Conservation (phyloP, 2,113 vertebrate species). For the Coptodon rendalli region DNA sequence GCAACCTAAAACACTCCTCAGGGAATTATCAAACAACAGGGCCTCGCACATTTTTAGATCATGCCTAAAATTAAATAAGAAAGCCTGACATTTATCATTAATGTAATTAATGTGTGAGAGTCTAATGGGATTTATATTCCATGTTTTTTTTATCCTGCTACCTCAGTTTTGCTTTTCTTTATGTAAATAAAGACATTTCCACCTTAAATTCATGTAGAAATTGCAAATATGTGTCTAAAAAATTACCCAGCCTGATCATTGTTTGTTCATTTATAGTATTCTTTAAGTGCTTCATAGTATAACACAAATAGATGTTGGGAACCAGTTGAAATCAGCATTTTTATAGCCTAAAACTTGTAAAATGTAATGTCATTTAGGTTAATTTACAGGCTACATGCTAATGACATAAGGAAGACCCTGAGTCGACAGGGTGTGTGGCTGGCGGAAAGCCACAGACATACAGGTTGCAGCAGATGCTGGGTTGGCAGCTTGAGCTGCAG, state of each 20-base stretch:
- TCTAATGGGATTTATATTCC: background rate
- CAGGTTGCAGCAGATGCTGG: slow-evolving; percentile 4
- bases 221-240: background rate
- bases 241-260: accelerated
- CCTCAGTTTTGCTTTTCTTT: background rate
- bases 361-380: background rate
- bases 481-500: background rate
- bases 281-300: background rate
- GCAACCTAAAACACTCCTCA: background rate
- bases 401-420: background rate
- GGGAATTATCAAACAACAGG: background rate
- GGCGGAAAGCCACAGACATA: background rate
- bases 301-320: background rate
- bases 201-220: background rate
- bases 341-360: background rate
- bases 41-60: background rate
- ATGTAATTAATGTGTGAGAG: background rate
- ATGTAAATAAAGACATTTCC: background rate
- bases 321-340: background rate
- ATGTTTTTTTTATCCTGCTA: background rate
- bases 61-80: background rate
- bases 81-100: background rate
- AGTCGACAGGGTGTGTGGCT: background rate
- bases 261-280: background rate
- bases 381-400: background rate